Base-by-base conservation (phyloP, 2,797 vertebrate genomes). In the Ctenochaetus hawaiiensis region DNA sequence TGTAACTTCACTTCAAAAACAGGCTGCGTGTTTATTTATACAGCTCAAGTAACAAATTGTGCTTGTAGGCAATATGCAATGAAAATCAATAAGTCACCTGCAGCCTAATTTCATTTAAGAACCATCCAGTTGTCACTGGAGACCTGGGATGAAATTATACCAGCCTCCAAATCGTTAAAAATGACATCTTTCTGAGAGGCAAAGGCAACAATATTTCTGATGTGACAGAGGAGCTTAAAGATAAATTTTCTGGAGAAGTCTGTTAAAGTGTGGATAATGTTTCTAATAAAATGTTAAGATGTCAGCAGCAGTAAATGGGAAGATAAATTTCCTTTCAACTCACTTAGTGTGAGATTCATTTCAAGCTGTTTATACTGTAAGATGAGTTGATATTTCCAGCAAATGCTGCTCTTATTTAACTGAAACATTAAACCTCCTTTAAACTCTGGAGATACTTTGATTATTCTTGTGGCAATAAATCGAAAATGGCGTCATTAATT, bases 161-260 rank as follows among this genome's bases (percentile, higher is more conserved):
- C 34, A 6, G 69, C 48, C 60, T 75, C 47, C 70, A 75, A 90
- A 87, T 87, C 70, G 17, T 88, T 90, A 75, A 79, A 82, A 80
- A 75, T 84, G 61, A 84, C 81, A 88, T 86, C 57, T 88, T 80
- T 79, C 78, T 76, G 72, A 75, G 77, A 73, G 70, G 43, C 65
- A 16, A 13, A 7, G 54, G 70, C 68, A 26, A 83, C 66, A 59
- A 61, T 70, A 84, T 80, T 71, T 81, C 65, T 83, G 45, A 4
- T 41, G 20, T 78, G 79, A 90, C 62, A 76, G 63, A 72, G 30
- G 56, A 77, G 67, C 54, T 77, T 60, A 34, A 81, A 78, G 64
- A 83, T 84, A 57, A 52, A 86, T 34, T 34, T 77, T 79, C 56
- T 14, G 64, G 54, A 58, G 53, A 63, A 65, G 77, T 72, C 30